Base-by-base conservation (phyloP, 2,888 invertebrate genomes). In the Ennomos quercinarius region DNA sequence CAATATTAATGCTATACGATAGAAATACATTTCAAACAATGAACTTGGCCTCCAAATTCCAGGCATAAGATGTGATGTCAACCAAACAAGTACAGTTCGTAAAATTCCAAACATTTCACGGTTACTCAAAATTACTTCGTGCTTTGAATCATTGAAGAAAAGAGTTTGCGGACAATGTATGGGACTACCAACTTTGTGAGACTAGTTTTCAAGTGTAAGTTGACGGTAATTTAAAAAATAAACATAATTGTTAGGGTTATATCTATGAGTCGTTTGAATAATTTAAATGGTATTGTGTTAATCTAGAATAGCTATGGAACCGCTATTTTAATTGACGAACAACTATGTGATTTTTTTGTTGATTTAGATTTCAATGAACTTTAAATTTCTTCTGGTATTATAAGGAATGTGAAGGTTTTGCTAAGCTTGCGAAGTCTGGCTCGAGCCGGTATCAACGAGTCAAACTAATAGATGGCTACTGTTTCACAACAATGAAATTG, bases 401-500 rank as follows among this genome's bases (percentile, higher is more conserved):
- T n/a, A 35, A 27, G 41, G 55, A 51, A 48, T 57, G 50, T 51
- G 37, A 45, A 13, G 41, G 51, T 58, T 60, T 55, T 13, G 41
- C 13, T 17, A 40, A 53, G 37, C 61, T 44, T 42, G 58, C 38
- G n/a, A 63, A 64, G 70, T 73, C 88, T 73, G 75, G 77, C 70
- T 71, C 57, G 52, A 84, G 77, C 89, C 75, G 76, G 90, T 72
- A 80, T 56, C 63, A 83, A 81, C 87, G 91, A 81, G 84, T 81
- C 81, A 89, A 67, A 88, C 89, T 85, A 79, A 84, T 77, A 77
- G 76, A 77, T 63, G 44, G 40, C 11, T 50, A 56, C 82, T 81
- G 86, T 87, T 84, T 61, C 61, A 67, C 85, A 81, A 84, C 55
- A 84, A 84, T 87, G 42, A 43, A 89, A 89, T 89, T 88, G 84